These are phyloP conservation scores for Cantharis rufa DNA, from an alignment of 2,888 invertebrate genomes.

Conservation along the genomic window DNA sequence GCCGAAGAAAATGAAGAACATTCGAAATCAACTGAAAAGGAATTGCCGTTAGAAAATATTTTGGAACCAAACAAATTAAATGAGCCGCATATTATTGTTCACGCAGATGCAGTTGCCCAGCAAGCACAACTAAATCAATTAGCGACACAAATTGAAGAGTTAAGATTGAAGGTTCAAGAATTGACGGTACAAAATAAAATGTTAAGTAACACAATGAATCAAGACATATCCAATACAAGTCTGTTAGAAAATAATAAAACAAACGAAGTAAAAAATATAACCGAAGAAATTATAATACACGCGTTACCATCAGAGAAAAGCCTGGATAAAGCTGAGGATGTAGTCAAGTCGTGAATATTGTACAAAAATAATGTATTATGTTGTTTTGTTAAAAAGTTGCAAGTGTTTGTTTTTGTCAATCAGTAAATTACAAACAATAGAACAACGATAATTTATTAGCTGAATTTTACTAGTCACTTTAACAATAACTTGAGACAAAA, in stretches of 20 bases:
- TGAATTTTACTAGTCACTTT: conserved; percentile 36
- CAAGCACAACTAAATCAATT: conserved; percentile 50
- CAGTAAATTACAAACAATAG: conserved; percentile 12
- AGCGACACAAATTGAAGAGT: conserved; percentile 50
- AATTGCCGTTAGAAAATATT: background rate
- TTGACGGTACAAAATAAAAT: conserved; percentile 45
- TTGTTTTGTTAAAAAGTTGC: conserved; percentile 1
- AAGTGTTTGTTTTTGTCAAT: conserved; percentile 12
- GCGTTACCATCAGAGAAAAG: conserved; percentile 5
- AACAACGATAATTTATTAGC: conserved; percentile 27
- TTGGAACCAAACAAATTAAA: background rate
- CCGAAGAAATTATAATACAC: conserved; percentile 3
- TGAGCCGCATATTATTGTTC: conserved; percentile 7
- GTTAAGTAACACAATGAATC: conserved; percentile 19
- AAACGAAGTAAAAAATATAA: conserved; percentile 4
- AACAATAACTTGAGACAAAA: conserved; percentile 20
- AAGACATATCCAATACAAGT: background rate
- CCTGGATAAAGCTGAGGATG: conserved; percentile 4
- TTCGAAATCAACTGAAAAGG: background rate
- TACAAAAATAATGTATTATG: background rate
- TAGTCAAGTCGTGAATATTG: conserved; percentile 7
- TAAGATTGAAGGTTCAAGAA: conserved; percentile 48
- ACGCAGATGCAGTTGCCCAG: conserved; percentile 30
- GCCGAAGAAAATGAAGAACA: background rate
- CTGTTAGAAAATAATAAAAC: background rate